Evolutionary conservation across 2,113 vertebrate genomes (phyloP), one percentile per base, ranked within the genome.

Genomic region (Micromys minutus): DNA sequence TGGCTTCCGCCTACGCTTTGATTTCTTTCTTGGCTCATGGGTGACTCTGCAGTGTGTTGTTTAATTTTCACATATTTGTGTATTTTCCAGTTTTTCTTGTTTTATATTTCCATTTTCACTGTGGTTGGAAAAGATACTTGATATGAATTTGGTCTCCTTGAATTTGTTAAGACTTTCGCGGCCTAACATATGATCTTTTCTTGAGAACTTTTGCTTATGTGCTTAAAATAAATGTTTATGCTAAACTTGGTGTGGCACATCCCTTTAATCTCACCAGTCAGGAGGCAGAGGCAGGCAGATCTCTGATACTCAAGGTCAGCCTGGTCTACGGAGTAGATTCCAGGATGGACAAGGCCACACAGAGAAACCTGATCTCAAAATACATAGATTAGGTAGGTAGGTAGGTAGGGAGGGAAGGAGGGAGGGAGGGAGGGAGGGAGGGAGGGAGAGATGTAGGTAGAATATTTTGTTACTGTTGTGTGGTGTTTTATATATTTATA

Each of bases 131-230:
- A 93, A 87, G 87, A 95, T 72, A 74, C 74, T 93, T 93, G 65
- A 47, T 87, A 72, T 45, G 42, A 95, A 61, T 90, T 80, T 50
- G 87, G 81, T 80, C 63, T 86, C 84, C 72, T n/a, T 87, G n/a
- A 87, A 90, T 87, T 93, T 89, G 34, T 85, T 93, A 77, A 90
- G 80, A 74, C 22, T 65, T 95, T 95, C 72, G 55, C 93, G 55
- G 31, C 89, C 61, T 90, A 91, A 79, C 36, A 55, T 57, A 52
- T 80, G 81, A 63, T 79, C 45, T 80, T 29, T 80, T 47, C 74
- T 72, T 55, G 80, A 86, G n/a, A 86, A 72, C 36, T 80, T 90
- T 39, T 87, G 1, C 31, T 11, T 80, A 9, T 85, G 45, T 87
- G 24, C 52, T 95, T 72, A 52, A 90, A 61, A 77, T 57, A 36